Evolutionary conservation across 2,113 vertebrate genomes (phyloP).

Genomic region (Scopus umbretta): DNA sequence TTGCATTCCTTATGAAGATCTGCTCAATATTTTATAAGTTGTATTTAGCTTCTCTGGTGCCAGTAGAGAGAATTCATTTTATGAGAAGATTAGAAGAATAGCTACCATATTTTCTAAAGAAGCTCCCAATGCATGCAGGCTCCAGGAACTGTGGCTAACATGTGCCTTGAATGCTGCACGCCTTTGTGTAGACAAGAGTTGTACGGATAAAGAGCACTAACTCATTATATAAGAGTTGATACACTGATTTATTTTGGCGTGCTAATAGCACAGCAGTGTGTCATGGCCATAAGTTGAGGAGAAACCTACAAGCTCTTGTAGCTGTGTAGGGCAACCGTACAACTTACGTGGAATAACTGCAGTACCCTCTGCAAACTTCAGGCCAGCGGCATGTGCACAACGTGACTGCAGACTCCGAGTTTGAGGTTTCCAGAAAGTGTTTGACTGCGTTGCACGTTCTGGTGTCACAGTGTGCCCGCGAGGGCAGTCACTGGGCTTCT

Average conservation of each 20-base stretch:
- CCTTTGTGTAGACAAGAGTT: background rate
- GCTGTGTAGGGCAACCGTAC: background rate
- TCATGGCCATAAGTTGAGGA: accelerated
- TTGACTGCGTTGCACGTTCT: accelerated
- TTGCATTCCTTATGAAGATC: conserved; percentile 30
- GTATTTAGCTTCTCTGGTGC: conserved; percentile 34
- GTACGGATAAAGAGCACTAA: accelerated
- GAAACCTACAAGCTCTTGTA: background rate
- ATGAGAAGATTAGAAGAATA: background rate
- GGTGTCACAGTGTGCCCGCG: background rate
- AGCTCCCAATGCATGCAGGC: background rate
- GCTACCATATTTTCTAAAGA: background rate
- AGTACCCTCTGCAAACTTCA: background rate
- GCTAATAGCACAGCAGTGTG: background rate
- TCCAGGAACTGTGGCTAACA: background rate
- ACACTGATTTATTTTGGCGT: background rate
- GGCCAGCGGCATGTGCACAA: accelerated
- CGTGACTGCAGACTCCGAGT: accelerated
- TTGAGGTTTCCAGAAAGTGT: background rate
- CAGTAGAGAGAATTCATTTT: conserved; percentile 5
- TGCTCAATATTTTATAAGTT: conserved; percentile 26
- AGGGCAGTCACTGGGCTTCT: background rate
- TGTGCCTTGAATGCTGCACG: background rate
- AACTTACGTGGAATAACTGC: accelerated
- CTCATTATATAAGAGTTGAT: background rate